Evolutionary conservation across 2,888 invertebrate species (phyloP).

Genomic region (Drosophila leonis): DNA sequence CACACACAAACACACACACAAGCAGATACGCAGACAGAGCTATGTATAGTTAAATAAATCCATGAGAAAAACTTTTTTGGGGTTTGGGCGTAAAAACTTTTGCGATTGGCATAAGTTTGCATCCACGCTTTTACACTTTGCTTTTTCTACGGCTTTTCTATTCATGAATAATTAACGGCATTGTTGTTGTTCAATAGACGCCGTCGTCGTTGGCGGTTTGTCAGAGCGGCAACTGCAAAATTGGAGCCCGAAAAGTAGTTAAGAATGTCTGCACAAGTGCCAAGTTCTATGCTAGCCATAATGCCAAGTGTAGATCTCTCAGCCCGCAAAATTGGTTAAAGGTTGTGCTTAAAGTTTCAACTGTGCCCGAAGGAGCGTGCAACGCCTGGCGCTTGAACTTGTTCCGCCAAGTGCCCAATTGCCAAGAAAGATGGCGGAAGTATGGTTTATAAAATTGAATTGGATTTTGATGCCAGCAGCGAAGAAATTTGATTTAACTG

Average conservation of each 20-base stretch:
- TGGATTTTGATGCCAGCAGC: constrained; percentile 62
- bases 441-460: constrained; percentile 79
- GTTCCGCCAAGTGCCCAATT: constrained; percentile 45
- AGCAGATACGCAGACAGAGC: constrained; percentile 20
- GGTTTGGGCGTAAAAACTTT: constrained; percentile 58
- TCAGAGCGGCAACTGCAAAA: constrained; percentile 57
- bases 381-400: constrained; percentile 53
- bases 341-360: constrained; percentile 60
- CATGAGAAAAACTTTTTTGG: constrained; percentile 60
- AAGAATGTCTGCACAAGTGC: constrained; percentile 45
- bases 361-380: constrained; percentile 47
- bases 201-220: constrained; percentile 42
- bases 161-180: constrained; percentile 80
- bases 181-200: constrained; percentile 65
- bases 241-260: constrained; percentile 61
- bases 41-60: constrained; percentile 64
- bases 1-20: constrained; percentile 1
- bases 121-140: constrained; percentile 50
- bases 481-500: constrained; percentile 46
- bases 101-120: constrained; percentile 58
- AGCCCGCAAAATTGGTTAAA: constrained; percentile 13
- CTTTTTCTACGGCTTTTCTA: constrained; percentile 57
- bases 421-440: constrained; percentile 40
- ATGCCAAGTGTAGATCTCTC: constrained; percentile 25
- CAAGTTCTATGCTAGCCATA: constrained; percentile 18